Base-by-base conservation (phyloP, 2,797 vertebrate species). In the Tinamus major region DNA sequence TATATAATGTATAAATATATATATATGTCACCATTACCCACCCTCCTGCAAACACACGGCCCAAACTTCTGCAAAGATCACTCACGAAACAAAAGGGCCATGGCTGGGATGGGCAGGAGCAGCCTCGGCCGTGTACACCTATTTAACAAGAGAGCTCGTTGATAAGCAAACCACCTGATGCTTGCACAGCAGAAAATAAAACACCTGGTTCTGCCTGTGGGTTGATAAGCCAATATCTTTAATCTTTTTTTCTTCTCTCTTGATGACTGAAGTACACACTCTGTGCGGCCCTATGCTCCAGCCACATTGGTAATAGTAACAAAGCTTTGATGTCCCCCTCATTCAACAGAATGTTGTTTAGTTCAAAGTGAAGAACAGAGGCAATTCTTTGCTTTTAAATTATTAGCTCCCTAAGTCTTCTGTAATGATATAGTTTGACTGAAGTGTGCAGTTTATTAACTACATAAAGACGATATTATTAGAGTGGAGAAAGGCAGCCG, bases 391-490 rank as follows among this genome's bases (percentile, higher is more conserved):
- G 98, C 97, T 98, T 98, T 98, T 98, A 98, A 98, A 98, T 98
- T 98, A 98, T 98, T 98, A 98, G 98, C 98, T 98, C 92, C 97
- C 98, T 97, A 97, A 98, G 97, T 98, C 98, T 97, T 98, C 97
- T 98, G 98, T 98, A 98, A 98, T 97, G 98, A 98, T 98, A 97
- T 96, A 97, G 97, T 97, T 98, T 98, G 98, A 98, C 98, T 98
- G 98, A 98, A 98, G 98, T 98, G 98, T 97, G 98, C 98, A 98
- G 97, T 98, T 98, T 98, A 98, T 98, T 98, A 98, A 98, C 98
- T 98, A 98, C 98, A 98, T 98, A 98, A 99, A 98, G 98, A 98
- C 96, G 97, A 97, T 97, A 98, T 98, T 98, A 98, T 99, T 98
- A 99, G 97, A 98, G 98, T 94, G 10, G 97, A 97, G 98, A 98